A percentile compares a stretch with the other conserved stretches of the same genome.
Evolutionary conservation across 2,888 invertebrate species (phyloP).

Genomic region (Heliconius aoede): DNA sequence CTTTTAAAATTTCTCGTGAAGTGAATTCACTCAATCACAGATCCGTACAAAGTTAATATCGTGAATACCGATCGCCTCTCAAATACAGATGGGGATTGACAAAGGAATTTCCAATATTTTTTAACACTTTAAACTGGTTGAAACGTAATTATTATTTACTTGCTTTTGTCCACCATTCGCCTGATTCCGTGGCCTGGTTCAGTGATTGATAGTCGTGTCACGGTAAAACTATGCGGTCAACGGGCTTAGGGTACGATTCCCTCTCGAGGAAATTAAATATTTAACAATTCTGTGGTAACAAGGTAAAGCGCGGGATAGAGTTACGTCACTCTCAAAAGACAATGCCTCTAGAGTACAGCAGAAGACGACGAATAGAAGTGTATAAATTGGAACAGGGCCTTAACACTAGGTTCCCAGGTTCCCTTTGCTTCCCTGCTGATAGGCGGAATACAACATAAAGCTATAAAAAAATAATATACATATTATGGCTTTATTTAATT

Average conservation of each 20-base stretch:
- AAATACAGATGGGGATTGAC: background rate
- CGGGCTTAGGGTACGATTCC: too few species aligned
- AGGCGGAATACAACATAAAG: too few species aligned
- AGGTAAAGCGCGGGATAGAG: background rate
- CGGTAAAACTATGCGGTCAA: too few species aligned
- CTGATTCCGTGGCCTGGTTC: background rate
- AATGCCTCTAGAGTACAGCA: background rate
- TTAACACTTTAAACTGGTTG: background rate
- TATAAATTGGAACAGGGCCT: background rate
- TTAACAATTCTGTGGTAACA: background rate
- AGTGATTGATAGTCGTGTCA: too few species aligned
- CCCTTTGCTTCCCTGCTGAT: too few species aligned
- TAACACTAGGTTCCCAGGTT: background rate
- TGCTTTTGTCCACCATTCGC: background rate
- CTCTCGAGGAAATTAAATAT: too few species aligned
- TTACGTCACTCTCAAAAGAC: too few species aligned
- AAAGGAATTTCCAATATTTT: background rate
- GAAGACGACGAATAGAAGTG: too few species aligned
- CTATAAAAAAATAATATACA: too few species aligned
- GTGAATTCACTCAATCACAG: background rate
- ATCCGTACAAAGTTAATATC: constrained; percentile 16
- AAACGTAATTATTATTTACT: background rate
- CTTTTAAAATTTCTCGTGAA: background rate
- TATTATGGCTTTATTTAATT: too few species aligned
- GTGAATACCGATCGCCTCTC: constrained; percentile 1